These are phyloP conservation scores for Dolichopus griseipennis DNA, from an alignment of 2,888 invertebrate species.

Conservation along the genomic window DNA sequence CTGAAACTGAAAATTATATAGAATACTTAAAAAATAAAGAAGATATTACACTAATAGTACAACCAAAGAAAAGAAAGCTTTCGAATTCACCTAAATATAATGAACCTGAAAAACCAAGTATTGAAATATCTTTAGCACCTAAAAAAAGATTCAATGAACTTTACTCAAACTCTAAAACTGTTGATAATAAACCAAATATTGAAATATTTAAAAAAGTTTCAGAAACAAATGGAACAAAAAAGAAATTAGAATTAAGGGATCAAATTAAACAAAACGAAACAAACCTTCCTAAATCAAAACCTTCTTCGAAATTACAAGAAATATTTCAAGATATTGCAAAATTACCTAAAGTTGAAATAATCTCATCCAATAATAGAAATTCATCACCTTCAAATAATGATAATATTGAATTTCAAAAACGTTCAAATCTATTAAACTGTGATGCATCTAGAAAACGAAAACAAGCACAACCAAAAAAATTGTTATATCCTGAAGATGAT, in stretches of 20 bases:
- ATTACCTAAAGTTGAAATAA: conserved; percentile 18
- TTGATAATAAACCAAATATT: conserved; percentile 11
- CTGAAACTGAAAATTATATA: conserved; percentile 41
- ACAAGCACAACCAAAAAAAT: conserved; percentile 46
- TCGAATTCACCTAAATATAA: conserved; percentile 17
- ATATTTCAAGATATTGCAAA: conserved; percentile 11
- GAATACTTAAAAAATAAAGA: conserved; percentile 43
- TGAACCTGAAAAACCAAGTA: conserved; percentile 21
- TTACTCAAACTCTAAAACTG: not conserved
- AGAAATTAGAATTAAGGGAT: not conserved
- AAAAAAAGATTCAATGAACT: conserved; percentile 14
- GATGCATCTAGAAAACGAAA: conserved; percentile 44
- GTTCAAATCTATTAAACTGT: no score
- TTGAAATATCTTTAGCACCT: conserved; percentile 20
- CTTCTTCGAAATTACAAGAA: not conserved
- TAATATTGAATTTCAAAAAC: not conserved
- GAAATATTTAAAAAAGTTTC: not conserved
- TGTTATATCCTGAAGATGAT: not conserved
- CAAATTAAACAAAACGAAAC: not conserved
- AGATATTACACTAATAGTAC: conserved; percentile 41
- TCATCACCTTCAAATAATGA: not conserved
- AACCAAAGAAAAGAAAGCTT: conserved; percentile 29
- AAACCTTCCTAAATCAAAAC: not conserved
- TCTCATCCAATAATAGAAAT: conserved; percentile 16
- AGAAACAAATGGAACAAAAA: not conserved